A percentile compares a stretch with the other conserved stretches of the same genome.
phyloP scores from a whole-genome alignment of 2,888 invertebrate species.

The Magallana nippona region DNA sequence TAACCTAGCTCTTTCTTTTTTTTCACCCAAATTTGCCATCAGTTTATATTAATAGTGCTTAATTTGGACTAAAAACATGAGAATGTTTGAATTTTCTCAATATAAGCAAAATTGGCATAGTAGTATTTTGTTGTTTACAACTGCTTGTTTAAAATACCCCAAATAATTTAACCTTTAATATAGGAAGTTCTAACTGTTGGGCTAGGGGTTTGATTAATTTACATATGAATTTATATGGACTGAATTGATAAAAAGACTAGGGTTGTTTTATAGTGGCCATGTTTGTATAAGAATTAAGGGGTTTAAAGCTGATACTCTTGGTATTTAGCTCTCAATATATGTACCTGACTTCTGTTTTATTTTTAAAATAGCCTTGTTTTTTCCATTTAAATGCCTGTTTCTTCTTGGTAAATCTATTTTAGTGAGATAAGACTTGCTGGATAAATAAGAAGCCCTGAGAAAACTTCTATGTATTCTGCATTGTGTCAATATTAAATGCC shows the following conservation, averaged over 20 bases:
- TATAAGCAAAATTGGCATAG: too few relatives aligned
- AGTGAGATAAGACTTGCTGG: slow-evolving; percentile 15
- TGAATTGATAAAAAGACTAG: not conserved
- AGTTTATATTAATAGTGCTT: too few relatives aligned
- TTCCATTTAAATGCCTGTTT: slow-evolving; percentile 25
- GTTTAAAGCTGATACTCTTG: slow-evolving; percentile 18
- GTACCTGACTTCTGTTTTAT: slow-evolving; percentile 3
- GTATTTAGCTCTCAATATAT: not conserved
- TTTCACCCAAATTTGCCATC: too few relatives aligned
- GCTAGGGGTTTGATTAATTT: slow-evolving; percentile 4
- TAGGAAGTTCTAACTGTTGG: not conserved
- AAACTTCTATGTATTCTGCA: slow-evolving; percentile 23
- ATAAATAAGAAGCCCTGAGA: slow-evolving; percentile 25
- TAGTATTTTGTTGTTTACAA: too few relatives aligned
- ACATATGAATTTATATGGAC: not conserved
- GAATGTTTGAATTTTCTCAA: too few relatives aligned
- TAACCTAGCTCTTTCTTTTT: too few relatives aligned
- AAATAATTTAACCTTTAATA: too few relatives aligned
- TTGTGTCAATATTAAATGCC: slow-evolving; percentile 32
- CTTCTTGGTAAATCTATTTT: slow-evolving; percentile 20
- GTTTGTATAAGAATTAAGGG: slow-evolving; percentile 5
- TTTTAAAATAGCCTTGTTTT: not conserved
- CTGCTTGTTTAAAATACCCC: too few relatives aligned
- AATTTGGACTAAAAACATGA: too few relatives aligned
- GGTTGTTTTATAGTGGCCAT: slow-evolving; percentile 4